These are phyloP conservation scores for Cheiracanthium punctorium DNA, from an alignment of 2,888 invertebrate genomes.

Conservation along the genomic window DNA sequence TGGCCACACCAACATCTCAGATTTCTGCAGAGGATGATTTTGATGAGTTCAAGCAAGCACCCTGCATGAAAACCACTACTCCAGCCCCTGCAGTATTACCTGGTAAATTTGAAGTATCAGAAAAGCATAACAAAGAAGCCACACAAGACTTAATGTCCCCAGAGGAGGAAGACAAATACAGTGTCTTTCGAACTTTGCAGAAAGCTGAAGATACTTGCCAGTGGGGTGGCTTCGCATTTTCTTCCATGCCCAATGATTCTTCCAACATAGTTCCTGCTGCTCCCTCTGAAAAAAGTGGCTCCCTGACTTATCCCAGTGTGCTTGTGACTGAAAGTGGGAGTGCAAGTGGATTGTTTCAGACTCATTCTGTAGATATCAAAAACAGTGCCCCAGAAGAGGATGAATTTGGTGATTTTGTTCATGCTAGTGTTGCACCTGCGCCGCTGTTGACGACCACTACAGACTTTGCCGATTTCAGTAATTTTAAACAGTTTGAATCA, in stretches of 20 bases:
- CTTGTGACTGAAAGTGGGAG: background rate
- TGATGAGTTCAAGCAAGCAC: slow-evolving; percentile 69
- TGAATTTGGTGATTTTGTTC: slow-evolving; percentile 71
- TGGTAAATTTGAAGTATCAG: background rate
- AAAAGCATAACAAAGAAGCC: background rate
- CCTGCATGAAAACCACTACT: background rate
- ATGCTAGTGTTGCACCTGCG: slow-evolving; percentile 17
- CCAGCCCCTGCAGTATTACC: background rate
- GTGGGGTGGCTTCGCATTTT: slow-evolving; percentile 33
- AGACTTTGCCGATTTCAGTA: slow-evolving; percentile 53
- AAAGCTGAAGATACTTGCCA: background rate
- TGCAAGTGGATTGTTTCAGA: background rate
- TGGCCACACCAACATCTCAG: slow-evolving; percentile 26
- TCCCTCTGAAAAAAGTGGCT: background rate
- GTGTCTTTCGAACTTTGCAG: slow-evolving; percentile 71
- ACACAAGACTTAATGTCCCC: slow-evolving; percentile 65
- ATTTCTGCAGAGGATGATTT: slow-evolving; percentile 50
- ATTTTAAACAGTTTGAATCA: slow-evolving; percentile 20
- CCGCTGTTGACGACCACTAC: background rate
- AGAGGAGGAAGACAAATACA: slow-evolving; percentile 71
- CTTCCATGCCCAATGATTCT: background rate
- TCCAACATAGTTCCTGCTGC: background rate
- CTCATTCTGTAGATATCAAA: too few species aligned
- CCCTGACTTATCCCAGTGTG: background rate
- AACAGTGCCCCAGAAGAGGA: slow-evolving; percentile 36